A percentile compares a stretch with the other conserved stretches of the same genome.
These are phyloP conservation scores for Eublepharis macularius DNA, from an alignment of 2,113 vertebrate genomes.

Conservation along the genomic window DNA sequence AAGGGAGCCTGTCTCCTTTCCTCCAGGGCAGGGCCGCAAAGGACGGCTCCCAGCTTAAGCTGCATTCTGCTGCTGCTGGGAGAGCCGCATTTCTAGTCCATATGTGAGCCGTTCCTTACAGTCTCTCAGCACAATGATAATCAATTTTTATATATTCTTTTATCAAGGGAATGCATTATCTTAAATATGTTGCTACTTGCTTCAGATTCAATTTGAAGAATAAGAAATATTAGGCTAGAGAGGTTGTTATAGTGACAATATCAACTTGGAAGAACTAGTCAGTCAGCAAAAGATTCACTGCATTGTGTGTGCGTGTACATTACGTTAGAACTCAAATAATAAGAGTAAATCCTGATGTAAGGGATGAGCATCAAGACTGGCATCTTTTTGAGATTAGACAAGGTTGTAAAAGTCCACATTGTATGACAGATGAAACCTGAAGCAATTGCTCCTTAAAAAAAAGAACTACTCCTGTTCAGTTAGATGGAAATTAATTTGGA, in stretches of 20 bases:
- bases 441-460: background rate
- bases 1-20: no score
- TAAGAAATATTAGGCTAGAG: background rate
- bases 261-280: background rate
- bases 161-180: background rate
- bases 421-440: background rate
- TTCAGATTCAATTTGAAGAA: background rate
- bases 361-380: background rate
- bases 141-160: background rate
- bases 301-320: rapidly evolving
- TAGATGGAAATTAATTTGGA: background rate
- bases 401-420: background rate
- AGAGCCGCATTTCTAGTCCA: no score
- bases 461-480: background rate
- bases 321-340: rapidly evolving
- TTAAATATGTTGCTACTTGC: background rate
- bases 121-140: background rate
- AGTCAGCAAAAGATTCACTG: background rate
- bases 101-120: background rate
- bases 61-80: no score
- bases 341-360: background rate
- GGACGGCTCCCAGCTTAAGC: no score
- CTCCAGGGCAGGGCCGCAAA: no score
- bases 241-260: background rate
- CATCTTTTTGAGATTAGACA: background rate